Percentiles rank a stretch among this genome's conserved stretches.
These are phyloP conservation scores for Rattus rattus DNA, from an alignment of 2,113 vertebrate genomes.

Conservation along the genomic window DNA sequence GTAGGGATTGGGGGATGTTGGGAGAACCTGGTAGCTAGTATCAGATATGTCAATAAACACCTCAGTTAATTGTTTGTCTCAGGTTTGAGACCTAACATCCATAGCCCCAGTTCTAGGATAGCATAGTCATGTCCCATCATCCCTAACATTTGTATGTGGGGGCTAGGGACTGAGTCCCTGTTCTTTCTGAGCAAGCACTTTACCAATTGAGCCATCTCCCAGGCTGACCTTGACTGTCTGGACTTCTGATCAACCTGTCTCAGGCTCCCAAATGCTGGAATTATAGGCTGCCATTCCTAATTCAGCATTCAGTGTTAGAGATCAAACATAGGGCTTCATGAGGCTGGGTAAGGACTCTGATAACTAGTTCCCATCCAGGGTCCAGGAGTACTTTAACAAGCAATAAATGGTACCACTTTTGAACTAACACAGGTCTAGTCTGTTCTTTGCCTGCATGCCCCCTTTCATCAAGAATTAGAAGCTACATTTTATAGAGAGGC, in stretches of 20 bases:
- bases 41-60: neutral
- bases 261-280: neutral
- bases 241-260: neutral
- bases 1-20: neutral
- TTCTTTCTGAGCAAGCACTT: neutral
- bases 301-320: too few relatives aligned
- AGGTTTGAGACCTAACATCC: neutral
- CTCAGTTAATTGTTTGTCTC: neutral
- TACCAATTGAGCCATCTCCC: neutral
- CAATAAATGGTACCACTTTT: neutral
- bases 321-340: neutral
- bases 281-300: neutral
- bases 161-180: neutral
- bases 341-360: neutral
- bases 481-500: neutral
- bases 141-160: neutral
- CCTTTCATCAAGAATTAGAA: slow-evolving; percentile 11
- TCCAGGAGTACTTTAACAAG: neutral
- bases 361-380: neutral
- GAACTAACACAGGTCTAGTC: neutral
- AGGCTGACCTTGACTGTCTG: neutral
- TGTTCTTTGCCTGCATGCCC: neutral
- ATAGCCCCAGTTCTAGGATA: neutral
- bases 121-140: too few relatives aligned
- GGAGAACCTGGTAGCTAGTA: neutral